Percentiles rank a stretch among this genome's conserved stretches.
These are phyloP conservation scores for Ivindomyrus marchei DNA, from an alignment of 2,113 vertebrate genomes.

Conservation along the genomic window DNA sequence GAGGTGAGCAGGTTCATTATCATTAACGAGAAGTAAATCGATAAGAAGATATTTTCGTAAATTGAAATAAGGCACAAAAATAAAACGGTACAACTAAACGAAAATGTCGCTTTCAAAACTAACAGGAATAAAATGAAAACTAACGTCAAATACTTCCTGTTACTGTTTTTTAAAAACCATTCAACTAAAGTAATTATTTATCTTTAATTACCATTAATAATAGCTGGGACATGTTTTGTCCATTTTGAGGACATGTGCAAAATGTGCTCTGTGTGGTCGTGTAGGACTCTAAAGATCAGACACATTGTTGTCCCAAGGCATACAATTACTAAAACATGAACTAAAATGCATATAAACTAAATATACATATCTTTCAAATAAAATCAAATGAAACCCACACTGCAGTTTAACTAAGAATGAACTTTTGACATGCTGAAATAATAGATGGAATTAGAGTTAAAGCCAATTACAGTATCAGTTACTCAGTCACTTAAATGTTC, in stretches of 20 bases:
- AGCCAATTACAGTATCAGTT: not conserved
- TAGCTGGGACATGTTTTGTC: not conserved
- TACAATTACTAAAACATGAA: not conserved
- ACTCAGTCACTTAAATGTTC: not conserved
- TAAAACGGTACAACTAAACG: not conserved
- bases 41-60: not conserved
- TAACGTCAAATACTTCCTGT: not conserved
- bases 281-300: not conserved
- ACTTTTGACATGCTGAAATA: not conserved
- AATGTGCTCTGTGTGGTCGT: not conserved
- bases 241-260: not conserved
- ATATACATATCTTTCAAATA: not conserved
- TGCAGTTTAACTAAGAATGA: not conserved
- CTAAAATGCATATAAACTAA: not conserved
- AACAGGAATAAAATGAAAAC: not conserved
- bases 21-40: not conserved
- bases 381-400: not conserved
- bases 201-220: not conserved
- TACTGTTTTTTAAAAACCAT: not conserved
- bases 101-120: not conserved
- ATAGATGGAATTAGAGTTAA: not conserved
- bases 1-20: slow-evolving; percentile 64
- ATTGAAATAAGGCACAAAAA: not conserved
- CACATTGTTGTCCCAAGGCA: not conserved
- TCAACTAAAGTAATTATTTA: not conserved